Percentiles rank a stretch among this genome's conserved stretches.
phyloP scores from a whole-genome alignment of 2,888 invertebrate species.

The Apomyelois bistriatella region DNA sequence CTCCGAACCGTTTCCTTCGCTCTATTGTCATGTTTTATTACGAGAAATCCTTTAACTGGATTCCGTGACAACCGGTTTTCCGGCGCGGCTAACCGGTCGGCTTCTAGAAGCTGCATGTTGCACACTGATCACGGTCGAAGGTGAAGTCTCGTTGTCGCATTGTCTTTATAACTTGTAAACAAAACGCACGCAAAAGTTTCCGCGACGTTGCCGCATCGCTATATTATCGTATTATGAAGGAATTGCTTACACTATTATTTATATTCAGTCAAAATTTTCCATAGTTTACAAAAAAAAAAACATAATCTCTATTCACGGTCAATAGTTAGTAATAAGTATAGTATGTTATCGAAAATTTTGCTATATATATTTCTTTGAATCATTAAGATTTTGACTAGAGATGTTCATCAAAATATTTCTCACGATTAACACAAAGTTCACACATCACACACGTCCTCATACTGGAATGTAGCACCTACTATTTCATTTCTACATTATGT shows the following conservation, averaged over 20 bases:
- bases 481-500: background rate
- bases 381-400: no score
- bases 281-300: no score
- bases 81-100: constrained; percentile 17
- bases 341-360: no score
- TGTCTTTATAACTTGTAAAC: constrained; percentile 48
- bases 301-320: no score
- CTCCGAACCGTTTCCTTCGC: constrained; percentile 20
- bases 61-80: constrained; percentile 28
- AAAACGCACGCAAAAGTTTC: constrained; percentile 55
- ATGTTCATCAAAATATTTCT: no score
- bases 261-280: no score
- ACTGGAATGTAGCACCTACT: no score
- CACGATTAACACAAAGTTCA: no score
- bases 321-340: no score
- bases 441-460: no score
- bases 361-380: no score
- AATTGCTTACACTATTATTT: no score
- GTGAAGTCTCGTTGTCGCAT: constrained; percentile 42
- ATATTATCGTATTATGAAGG: background rate
- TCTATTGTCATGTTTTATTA: constrained; percentile 25
- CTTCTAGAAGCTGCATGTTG: constrained; percentile 24
- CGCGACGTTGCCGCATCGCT: constrained; percentile 58
- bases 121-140: constrained; percentile 17
- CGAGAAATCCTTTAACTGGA: constrained; percentile 5